Base-by-base conservation (phyloP, 1,140 invertebrate species). In the Ylistrum balloti region DNA sequence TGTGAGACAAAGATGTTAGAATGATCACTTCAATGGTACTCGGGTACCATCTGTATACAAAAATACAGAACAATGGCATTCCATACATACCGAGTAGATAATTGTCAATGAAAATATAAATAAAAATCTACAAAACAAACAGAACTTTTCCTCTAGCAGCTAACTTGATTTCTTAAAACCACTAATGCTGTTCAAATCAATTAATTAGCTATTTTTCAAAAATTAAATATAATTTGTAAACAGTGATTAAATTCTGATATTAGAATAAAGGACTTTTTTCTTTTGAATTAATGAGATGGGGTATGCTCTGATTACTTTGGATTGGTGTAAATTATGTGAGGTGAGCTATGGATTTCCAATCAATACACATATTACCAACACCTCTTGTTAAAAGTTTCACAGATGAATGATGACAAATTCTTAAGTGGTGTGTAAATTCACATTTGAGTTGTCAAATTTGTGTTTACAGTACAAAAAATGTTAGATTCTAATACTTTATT, bases 41-140 rank as follows among this genome's bases (percentile, higher is more conserved):
- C n/a, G n/a, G 22, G 20, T 74, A 74, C 56, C 56, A 28, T 28
- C 9, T 1, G 0, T 74, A 74, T n/a, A 17, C 1, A 28, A 74
- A 74, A 74, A 74, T n/a, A 74, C 20, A 74, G 28, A 28, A 5
- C 56, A 74, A 17, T 17, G 17, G 20, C 41, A 45, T 45, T 45
- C 20, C 9, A 74, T 74, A 7, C 5, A 13, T 7, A 74, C 2
- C n/a, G n/a, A 28, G 56, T 74, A 74, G 56, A 74, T n/a, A 74
- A 11, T 56, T 11, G 2, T n/a, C 5, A 74, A 74, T 74, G 56
- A 74, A 74, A 74, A 74, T 74, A 74, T 74, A 74, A 74, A 74
- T 74, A 74, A 74, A 74, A 74, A 17, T 74, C 56, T 74, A n/a
- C 56, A 74, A 74, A 74, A 74, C 56, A 74, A 28, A 74, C 22